Percentiles rank a stretch among this genome's conserved stretches.
Evolutionary conservation across 2,113 vertebrate species (phyloP).

Genomic region (Corvus moneduloides): DNA sequence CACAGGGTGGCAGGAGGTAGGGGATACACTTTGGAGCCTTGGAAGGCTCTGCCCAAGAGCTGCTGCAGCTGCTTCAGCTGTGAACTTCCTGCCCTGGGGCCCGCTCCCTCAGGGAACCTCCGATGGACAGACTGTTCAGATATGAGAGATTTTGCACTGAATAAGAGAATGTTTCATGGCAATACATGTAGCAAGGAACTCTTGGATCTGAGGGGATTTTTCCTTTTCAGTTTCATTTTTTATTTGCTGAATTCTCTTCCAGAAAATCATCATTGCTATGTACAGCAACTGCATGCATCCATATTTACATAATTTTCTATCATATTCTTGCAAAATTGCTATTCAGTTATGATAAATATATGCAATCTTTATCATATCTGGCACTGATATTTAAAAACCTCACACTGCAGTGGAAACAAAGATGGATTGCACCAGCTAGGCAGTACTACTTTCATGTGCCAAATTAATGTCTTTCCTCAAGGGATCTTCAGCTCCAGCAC

Average conservation of each 20-base stretch:
- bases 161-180: not conserved
- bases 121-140: not conserved
- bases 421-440: not conserved
- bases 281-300: not conserved
- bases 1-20: not conserved
- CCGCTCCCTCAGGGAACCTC: fast-evolving
- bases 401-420: not conserved
- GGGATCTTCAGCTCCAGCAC: not conserved
- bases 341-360: not conserved
- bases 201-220: not conserved
- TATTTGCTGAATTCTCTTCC: conserved; percentile 21
- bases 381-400: not conserved
- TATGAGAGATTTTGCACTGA: not conserved
- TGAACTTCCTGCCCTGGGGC: fast-evolving
- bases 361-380: not conserved
- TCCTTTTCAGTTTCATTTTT: not conserved
- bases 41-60: not conserved
- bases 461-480: not conserved
- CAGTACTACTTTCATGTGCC: not conserved
- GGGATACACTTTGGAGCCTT: not conserved
- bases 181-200: not conserved
- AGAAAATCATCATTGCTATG: not conserved
- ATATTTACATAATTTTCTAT: not conserved
- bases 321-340: not conserved
- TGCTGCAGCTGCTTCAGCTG: fast-evolving